Percentiles rank a stretch among this genome's conserved stretches.
Evolutionary conservation across 2,888 invertebrate species (phyloP).

Genomic region (Cyclophora albipunctata): DNA sequence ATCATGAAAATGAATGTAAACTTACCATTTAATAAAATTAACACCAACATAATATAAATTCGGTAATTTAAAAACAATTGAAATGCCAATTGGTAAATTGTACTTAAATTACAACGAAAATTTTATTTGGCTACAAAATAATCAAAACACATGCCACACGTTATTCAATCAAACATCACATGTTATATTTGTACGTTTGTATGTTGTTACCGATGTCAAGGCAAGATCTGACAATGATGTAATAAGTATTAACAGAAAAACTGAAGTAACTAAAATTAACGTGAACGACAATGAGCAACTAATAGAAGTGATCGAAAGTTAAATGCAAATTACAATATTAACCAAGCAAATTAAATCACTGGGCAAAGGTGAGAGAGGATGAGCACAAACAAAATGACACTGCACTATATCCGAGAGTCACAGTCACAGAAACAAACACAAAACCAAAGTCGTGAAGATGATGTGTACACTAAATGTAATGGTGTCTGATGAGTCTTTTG

Average conservation of each 20-base stretch:
- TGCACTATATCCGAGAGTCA: constrained; percentile 32
- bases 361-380: constrained; percentile 25
- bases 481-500: constrained; percentile 43
- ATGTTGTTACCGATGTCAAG: constrained; percentile 27
- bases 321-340: constrained; percentile 33
- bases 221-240: constrained; percentile 33
- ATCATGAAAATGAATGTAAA: constrained; percentile 35
- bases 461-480: constrained; percentile 43
- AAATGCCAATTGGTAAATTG: constrained; percentile 18
- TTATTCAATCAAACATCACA: constrained; percentile 18
- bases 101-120: constrained; percentile 16
- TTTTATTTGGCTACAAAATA: constrained; percentile 20
- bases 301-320: constrained; percentile 25
- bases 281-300: constrained; percentile 16
- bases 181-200: constrained; percentile 21
- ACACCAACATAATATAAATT: constrained; percentile 62
- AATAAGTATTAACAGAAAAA: constrained; percentile 18
- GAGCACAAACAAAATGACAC: constrained; percentile 37
- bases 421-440: constrained; percentile 54
- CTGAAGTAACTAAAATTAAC: constrained; percentile 18
- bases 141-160: constrained; percentile 21
- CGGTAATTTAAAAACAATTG: constrained; percentile 26
- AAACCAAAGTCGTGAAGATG: constrained; percentile 41
- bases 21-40: constrained; percentile 62
- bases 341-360: constrained; percentile 29